Conservation (phyloP, 2,888 invertebrate species). For the Xestia ashworthii region DNA sequence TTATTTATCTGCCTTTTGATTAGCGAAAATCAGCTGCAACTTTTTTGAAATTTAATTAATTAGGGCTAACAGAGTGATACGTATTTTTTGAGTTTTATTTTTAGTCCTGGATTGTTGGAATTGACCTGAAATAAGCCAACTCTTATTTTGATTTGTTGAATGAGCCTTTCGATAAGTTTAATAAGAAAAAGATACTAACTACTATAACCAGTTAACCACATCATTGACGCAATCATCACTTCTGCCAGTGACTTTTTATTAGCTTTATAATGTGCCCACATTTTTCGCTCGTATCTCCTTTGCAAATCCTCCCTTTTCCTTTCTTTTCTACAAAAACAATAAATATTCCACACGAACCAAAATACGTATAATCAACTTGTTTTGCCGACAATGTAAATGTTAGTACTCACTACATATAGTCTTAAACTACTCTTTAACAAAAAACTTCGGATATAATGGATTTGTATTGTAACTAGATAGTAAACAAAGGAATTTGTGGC, state of each 20-base stretch:
- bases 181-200: not conserved
- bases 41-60: not conserved
- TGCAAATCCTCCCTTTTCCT: not conserved
- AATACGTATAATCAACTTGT: slow-evolving; percentile 23
- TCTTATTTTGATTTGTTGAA: not conserved
- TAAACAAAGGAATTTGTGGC: slow-evolving; percentile 46
- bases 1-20: not conserved
- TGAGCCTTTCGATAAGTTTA: not conserved
- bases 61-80: not conserved
- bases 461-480: slow-evolving; percentile 54
- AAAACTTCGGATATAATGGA: slow-evolving; percentile 38
- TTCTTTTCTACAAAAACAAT: not conserved
- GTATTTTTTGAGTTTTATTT: no score
- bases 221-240: not conserved
- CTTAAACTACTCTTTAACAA: slow-evolving; percentile 35
- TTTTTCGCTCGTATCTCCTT: not conserved
- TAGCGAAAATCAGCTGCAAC: not conserved
- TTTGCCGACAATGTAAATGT: slow-evolving; percentile 13
- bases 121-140: not conserved
- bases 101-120: not conserved
- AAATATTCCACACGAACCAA: slow-evolving; percentile 16
- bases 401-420: slow-evolving; percentile 6
- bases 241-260: not conserved
- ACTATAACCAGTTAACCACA: not conserved
- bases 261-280: not conserved